Evolutionary conservation across 2,888 invertebrate species (phyloP), one percentile per base, ranked within the genome.

Genomic region (Busseola fusca): DNA sequence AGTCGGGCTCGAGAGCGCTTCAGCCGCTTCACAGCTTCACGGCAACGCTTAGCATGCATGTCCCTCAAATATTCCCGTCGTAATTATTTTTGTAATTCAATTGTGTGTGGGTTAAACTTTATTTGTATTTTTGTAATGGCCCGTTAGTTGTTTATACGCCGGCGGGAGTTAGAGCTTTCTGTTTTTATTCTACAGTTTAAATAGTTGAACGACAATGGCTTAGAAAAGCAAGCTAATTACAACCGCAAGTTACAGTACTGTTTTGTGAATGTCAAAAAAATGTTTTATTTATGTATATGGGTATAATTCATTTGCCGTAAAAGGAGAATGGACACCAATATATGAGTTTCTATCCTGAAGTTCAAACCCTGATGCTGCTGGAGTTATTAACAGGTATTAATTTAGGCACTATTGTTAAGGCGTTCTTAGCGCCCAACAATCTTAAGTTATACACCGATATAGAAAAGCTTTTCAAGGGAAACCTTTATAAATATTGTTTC

Each of bases 11-110:
- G 63, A 85, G 83, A 76, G 87, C 73, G 80, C 85, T 85, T 79
- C 65, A 81, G 70, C 57, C 69, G 85, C 81, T 85, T 80, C 83
- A 75, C 78, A 67, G 84, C 76, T 67, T 60, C 59, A 66, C 72
- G 74, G 77, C 82, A 72, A 70, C 84, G 86, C 83, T 84, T 82
- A 84, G 72, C 86, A 79, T 82, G 78, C 72, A 78, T 79, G 84
- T 82, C 84, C 64, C 81, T 77, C 72, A 81, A 84, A 81, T 71
- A 84, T 81, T 69, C 69, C 69, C 40, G 66, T 68, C 70, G 48
- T 78, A 79, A 81, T 86, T 78, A 86, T 84, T 85, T 86, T 81
- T 84, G 64, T 78, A 71, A 77, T 80, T 67, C 70, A 75, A 78
- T 84, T 78, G 70, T 84, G 64, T 69, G 68, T 42, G 50, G 42